Percentiles rank a stretch among this genome's conserved stretches.
phyloP scores from a whole-genome alignment of 2,113 vertebrate genomes.

The Macaca nemestrina region DNA sequence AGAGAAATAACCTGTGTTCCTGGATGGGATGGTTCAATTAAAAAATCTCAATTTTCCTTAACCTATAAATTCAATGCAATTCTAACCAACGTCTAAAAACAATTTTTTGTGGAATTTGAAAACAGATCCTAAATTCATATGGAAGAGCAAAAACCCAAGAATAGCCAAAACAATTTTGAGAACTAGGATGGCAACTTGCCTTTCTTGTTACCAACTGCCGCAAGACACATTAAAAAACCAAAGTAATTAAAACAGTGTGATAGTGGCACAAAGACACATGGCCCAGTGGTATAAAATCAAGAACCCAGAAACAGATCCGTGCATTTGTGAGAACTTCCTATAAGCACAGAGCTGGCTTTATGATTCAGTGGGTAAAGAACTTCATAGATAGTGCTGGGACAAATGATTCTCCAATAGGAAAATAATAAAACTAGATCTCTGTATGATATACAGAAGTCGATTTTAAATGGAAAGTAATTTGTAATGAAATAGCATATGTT shows the following conservation, averaged over 20 bases:
- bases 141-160: conserved; percentile 65
- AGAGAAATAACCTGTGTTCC: neutral
- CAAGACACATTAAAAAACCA: conserved; percentile 62
- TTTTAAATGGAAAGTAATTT: conserved; percentile 66
- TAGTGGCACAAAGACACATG: conserved; percentile 49
- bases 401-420: conserved; percentile 28
- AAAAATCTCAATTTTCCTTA: conserved; percentile 28
- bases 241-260: conserved; percentile 75
- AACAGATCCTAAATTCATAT: conserved; percentile 66
- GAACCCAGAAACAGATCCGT: neutral
- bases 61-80: conserved; percentile 43
- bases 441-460: neutral
- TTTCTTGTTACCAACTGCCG: conserved; percentile 67
- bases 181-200: conserved; percentile 64
- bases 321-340: neutral
- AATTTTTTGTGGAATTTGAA: conserved; percentile 52
- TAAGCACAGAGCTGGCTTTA: neutral
- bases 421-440: conserved; percentile 42
- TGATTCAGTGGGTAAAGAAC: neutral
- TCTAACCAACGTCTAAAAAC: conserved; percentile 52
- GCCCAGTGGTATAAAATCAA: neutral
- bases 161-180: conserved; percentile 68
- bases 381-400: neutral
- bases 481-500: conserved; percentile 72
- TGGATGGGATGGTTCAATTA: neutral